Conservation (phyloP, 2,797 vertebrate species). For the Myotis planiceps region DNA sequence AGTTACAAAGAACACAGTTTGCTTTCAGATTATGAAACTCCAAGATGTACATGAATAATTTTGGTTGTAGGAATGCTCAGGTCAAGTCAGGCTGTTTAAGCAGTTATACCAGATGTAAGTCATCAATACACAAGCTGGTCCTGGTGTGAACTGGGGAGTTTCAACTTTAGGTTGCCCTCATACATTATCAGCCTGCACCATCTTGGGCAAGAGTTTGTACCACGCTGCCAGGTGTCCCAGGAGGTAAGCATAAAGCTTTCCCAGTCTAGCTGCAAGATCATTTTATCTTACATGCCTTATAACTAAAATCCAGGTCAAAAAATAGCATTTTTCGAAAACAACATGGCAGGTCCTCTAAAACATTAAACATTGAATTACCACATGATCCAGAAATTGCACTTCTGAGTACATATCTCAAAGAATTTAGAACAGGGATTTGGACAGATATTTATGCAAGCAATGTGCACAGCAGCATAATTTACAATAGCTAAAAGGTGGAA, state of each 20-base stretch:
- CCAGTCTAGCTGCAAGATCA: neutral
- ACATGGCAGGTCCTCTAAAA: neutral
- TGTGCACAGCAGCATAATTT: neutral
- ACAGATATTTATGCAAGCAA: neutral
- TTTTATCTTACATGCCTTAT: neutral
- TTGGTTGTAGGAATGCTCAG: neutral
- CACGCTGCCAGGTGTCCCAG: neutral
- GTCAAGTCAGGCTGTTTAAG: neutral
- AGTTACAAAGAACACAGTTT: neutral
- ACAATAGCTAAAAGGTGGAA: neutral
- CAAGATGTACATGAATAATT: neutral
- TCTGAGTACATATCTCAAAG: neutral
- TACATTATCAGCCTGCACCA: neutral
- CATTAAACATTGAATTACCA: neutral
- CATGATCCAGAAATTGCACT: neutral
- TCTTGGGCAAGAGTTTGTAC: neutral
- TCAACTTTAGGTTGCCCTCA: neutral
- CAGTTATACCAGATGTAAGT: neutral
- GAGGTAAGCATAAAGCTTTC: neutral
- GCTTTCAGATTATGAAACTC: neutral
- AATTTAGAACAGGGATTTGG: neutral
- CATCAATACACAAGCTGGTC: neutral
- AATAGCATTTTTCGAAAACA: neutral
- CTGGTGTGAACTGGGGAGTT: neutral
- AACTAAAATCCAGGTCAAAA: neutral